Base-by-base conservation (phyloP, 2,888 invertebrate species). In the Andrena minutula region DNA sequence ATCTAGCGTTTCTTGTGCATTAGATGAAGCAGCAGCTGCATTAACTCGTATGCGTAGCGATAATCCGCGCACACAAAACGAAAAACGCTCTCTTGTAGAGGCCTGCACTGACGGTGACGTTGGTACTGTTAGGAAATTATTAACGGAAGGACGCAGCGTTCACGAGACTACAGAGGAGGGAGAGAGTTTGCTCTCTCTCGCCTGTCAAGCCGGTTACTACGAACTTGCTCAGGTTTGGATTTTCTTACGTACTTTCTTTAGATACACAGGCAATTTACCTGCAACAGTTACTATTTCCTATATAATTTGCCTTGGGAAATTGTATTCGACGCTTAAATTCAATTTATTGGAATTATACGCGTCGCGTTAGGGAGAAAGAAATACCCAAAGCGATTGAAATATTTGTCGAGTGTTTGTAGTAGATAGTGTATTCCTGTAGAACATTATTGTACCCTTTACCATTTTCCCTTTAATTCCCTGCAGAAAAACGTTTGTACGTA, bases 121-220 rank as follows among this genome's bases (percentile, higher is more conserved):
- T 76, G 97, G 97, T 88, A 98, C 98, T 26, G 98, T 99, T 75
- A 96, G 97, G 90, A 98, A 98, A 94, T 95, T 99, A 84, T 96
- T 99, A 82, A 98, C 98, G 68, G 99, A 99, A 94, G 99, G 99
- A 69, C 96, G 98, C 79, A 98, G 97, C 92, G 98, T 99, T 82
- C 98, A 98, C 95, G 99, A 99, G 95, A 98, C 99, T 86, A 98
- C 98, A 81, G 99, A 99, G 94, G 99, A 99, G 94, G 99, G 99
- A 88, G 99, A 99, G 94, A 98, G 98, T 92, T 95, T 99, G 85
- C 95, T 99, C 84, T 99, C 99, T 74, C 96, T 99, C 91, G 99
- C 99, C 82, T 99, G 99, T 94, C 98, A 99, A 83, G 99, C 99
- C 83, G 99, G 99, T 68, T 99, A 99, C 95, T 99, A 98, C 95